phyloP scores from a whole-genome alignment of 2,797 vertebrate species.

The Delichon dasypus region DNA sequence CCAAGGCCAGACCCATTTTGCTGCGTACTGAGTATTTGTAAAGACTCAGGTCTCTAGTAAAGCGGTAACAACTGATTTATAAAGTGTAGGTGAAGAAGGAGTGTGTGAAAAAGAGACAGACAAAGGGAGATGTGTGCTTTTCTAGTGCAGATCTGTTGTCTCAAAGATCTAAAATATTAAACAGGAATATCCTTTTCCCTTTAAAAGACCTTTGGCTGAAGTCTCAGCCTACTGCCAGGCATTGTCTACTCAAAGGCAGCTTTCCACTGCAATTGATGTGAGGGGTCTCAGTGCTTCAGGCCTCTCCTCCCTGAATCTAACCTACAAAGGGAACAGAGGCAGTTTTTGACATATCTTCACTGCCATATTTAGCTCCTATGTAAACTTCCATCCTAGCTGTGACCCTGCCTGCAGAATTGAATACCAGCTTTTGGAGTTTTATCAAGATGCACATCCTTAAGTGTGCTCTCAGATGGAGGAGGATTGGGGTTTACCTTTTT shows the following conservation, averaged over 20 bases:
- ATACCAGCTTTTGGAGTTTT: not conserved
- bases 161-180: not conserved
- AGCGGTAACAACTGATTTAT: not conserved
- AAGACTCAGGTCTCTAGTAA: not conserved
- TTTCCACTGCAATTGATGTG: not conserved
- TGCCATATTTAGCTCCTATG: not conserved
- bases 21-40: rapidly evolving
- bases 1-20: not conserved
- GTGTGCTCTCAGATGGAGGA: not conserved
- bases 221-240: not conserved
- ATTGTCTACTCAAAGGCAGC: not conserved
- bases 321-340: not conserved
- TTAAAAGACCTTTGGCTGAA: not conserved
- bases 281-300: not conserved
- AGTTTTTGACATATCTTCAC: not conserved
- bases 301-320: not conserved
- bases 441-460: not conserved
- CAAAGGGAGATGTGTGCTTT: not conserved
- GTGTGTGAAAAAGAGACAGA: not conserved
- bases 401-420: not conserved
- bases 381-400: not conserved
- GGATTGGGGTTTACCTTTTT: not conserved
- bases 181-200: not conserved
- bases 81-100: not conserved
- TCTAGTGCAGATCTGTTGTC: not conserved